Evolutionary conservation across 2,888 invertebrate species (phyloP), one percentile per base, ranked within the genome.

Genomic region (Palloptera scutellata): DNA sequence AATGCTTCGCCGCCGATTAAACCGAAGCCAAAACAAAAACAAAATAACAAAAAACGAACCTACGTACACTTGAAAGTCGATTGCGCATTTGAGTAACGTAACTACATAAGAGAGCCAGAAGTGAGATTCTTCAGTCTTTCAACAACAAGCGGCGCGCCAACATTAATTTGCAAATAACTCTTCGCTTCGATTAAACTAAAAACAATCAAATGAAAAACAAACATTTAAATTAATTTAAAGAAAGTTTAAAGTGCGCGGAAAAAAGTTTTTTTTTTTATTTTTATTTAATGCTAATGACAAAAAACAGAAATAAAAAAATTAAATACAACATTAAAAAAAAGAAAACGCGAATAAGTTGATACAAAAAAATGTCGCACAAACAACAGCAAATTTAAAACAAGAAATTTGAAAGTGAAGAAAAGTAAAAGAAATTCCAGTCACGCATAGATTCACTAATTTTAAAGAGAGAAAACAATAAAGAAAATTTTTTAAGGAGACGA

Each of bases 21-120:
- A 30, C 30, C 30, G 30, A 30, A 30, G 30, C 30, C 6, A 30
- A 30, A 30, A 30, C 30, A 30, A 30, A 30, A 30, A 30, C 30
- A 30, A 30, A 30, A 30, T 30, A 30, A 30, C 2, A 30, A 30
- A 30, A 30, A 30, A 30, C 30, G 30, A 30, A 30, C 30, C 30
- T 30, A 30, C 30, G 30, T 30, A 30, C 6, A 30, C 30, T 6
- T 30, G 30, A 30, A 30, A 30, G 30, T 30, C 30, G 30, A 30
- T 30, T 30, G 30, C 30, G 30, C 30, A 30, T 30, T 30, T 30
- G 30, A 30, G 30, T 30, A 30, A 30, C 45, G 66, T 66, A 62
- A 68, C 54, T 68, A 70, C 72, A 74, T 70, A 72, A 69, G 70
- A 71, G 71, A 70, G 69, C 57, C 67, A 64, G 64, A 53, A 65